Evolutionary conservation across 2,888 invertebrate genomes (phyloP).

Genomic region (Pachliopta kotzebuea): DNA sequence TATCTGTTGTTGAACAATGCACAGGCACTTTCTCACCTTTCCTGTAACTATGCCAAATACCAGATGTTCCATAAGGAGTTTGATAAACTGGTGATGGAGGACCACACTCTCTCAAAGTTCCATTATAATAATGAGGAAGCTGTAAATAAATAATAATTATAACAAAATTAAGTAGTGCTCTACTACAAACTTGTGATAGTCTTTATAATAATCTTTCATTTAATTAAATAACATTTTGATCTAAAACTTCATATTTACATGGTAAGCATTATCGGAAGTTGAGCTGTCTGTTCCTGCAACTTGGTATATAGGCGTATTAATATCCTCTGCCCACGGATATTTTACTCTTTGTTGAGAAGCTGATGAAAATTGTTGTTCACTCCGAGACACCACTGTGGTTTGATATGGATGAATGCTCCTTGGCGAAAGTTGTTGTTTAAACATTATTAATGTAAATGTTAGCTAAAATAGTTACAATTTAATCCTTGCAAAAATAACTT

Average conservation of each 20-base stretch:
- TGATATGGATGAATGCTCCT: conserved; percentile 75
- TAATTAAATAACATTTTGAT: background rate
- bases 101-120: conserved; percentile 57
- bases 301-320: conserved; percentile 62
- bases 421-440: conserved; percentile 70
- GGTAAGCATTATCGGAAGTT: conserved; percentile 72
- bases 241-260: conserved; percentile 50
- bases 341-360: conserved; percentile 72
- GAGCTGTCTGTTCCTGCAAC: conserved; percentile 73
- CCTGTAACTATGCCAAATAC: conserved; percentile 62
- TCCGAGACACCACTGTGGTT: conserved; percentile 72
- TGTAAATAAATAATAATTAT: conserved; percentile 34
- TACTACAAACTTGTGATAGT: background rate
- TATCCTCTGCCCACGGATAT: conserved; percentile 73
- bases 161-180: background rate
- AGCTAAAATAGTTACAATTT: conserved; percentile 17
- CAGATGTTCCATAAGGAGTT: conserved; percentile 60
- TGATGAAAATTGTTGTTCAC: conserved; percentile 67
- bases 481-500: conserved; percentile 20
- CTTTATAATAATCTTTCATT: background rate
- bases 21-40: conserved; percentile 52
- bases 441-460: conserved; percentile 54
- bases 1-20: conserved; percentile 46
- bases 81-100: conserved; percentile 75
- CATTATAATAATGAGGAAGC: conserved; percentile 68